Base-by-base conservation (phyloP, 2,113 vertebrate species). In the Zapus hudsonius region DNA sequence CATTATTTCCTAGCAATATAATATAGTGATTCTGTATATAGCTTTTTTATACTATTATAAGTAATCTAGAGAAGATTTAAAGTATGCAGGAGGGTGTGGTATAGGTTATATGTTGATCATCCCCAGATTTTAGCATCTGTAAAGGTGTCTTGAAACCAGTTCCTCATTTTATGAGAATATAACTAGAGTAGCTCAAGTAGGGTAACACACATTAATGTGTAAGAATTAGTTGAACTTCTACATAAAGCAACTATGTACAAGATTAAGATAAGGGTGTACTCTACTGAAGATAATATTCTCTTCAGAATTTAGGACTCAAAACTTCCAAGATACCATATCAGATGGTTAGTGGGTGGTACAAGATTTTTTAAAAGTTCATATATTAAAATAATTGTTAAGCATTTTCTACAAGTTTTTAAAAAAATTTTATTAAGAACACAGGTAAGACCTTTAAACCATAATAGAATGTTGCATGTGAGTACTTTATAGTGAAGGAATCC, bases 381-480 rank as follows among this genome's bases (percentile, higher is more conserved):
- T 96, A 85, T 82, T 96, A 10, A 96, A 95, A 94, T 93, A 95
- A 92, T 52, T 47, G 47, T 47, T 95, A 7, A 97, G 92, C 96
- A 55, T 97, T 97, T 97, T 97, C 89, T 98, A 40, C 97, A 97
- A 98, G 97, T 98, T 98, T 47, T 97, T 95, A 95, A n/a, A n/a
- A n/a, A n/a, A n/a, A n/a, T 97, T 97, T 57, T 95, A 84, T 97
- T 97, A 97, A 96, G 94, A 84, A 95, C 79, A 94, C 96, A 98
- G 98, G 98, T 98, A 98, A 98, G 98, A 96, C 15, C 78, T 96
- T 92, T 72, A 87, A 93, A 97, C 91, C 92, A 52, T 97, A 97
- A 89, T 79, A 98, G 98, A 98, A 98, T 98, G 98, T 96, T 98
- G 98, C 98, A 98, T 98, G 98, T 97, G 89, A 97, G 89, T 97